phyloP scores from a whole-genome alignment of 2,797 vertebrate species.

The Salmo trutta region DNA sequence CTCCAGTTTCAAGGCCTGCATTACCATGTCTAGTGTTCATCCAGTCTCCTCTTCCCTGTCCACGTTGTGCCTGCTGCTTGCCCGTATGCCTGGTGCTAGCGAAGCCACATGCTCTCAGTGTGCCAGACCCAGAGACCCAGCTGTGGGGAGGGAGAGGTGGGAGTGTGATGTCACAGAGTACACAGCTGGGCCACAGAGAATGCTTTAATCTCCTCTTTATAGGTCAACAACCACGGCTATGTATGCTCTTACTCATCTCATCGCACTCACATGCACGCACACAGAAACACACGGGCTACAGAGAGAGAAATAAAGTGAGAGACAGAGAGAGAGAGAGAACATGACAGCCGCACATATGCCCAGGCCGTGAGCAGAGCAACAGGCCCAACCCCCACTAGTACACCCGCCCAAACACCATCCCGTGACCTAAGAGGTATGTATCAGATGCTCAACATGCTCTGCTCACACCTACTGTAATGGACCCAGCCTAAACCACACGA shows the following conservation, averaged over 20 bases:
- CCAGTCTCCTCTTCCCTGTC: not conserved
- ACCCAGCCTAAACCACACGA: too few species aligned
- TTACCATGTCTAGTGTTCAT: slow-evolving; percentile 26
- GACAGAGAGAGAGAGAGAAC: too few species aligned
- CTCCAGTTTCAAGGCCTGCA: slow-evolving; percentile 11
- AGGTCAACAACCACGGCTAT: slow-evolving; percentile 24
- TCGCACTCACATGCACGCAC: too few species aligned
- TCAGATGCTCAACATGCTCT: too few species aligned
- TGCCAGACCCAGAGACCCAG: slow-evolving; percentile 42
- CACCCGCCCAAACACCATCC: too few species aligned
- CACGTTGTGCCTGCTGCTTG: not conserved
- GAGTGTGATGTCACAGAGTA: slow-evolving; percentile 48
- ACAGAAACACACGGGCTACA: too few species aligned
- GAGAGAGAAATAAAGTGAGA: too few species aligned
- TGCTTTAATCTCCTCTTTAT: slow-evolving; percentile 15
- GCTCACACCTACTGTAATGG: too few species aligned
- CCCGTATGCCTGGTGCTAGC: slow-evolving; percentile 37
- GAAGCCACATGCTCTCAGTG: slow-evolving; percentile 54
- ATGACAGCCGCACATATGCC: too few species aligned
- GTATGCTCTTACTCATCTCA: not conserved
- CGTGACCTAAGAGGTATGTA: too few species aligned
- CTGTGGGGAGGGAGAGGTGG: slow-evolving; percentile 51
- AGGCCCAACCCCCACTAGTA: too few species aligned
- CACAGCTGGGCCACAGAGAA: slow-evolving; percentile 55
- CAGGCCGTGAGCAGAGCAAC: too few species aligned